A percentile compares a stretch with the other conserved stretches of the same genome.
Evolutionary conservation across 2,113 vertebrate species (phyloP).

Genomic region (Solenodon paradoxus): DNA sequence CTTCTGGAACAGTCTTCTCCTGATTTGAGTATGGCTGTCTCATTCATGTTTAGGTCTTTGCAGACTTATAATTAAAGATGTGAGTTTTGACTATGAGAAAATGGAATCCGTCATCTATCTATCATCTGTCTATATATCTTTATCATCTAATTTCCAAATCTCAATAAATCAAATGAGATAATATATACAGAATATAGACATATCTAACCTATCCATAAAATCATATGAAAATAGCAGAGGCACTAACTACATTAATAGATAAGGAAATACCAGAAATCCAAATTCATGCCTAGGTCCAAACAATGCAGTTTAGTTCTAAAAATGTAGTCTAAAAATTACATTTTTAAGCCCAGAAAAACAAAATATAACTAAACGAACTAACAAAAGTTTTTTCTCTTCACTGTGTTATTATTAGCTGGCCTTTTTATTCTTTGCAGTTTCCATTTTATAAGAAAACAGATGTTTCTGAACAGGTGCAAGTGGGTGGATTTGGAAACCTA

Average conservation of each 20-base stretch:
- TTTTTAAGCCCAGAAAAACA: not conserved
- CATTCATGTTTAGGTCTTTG: not conserved
- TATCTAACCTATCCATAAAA: not conserved
- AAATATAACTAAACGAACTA: constrained; percentile 35
- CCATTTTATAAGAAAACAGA: constrained; percentile 68
- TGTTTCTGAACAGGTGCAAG: constrained; percentile 66
- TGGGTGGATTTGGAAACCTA: constrained; percentile 53
- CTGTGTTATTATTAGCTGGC: constrained; percentile 57
- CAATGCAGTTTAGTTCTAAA: not conserved
- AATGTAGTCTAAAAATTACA: not conserved
- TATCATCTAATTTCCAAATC: not conserved
- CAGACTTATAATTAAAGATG: not conserved
- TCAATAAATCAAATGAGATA: not conserved
- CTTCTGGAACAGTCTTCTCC: not conserved
- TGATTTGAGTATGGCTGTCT: not conserved
- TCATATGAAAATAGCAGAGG: not conserved
- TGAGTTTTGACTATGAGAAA: not conserved
- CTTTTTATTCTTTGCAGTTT: constrained; percentile 48
- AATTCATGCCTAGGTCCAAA: not conserved
- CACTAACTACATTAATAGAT: not conserved
- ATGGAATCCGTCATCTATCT: no score
- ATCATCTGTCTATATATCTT: not conserved
- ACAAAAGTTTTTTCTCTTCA: constrained; percentile 16
- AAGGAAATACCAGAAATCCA: not conserved
- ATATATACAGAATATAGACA: not conserved